These are phyloP conservation scores for Phyllotis vaccarum DNA, from an alignment of 2,797 vertebrate species.

Conservation along the genomic window DNA sequence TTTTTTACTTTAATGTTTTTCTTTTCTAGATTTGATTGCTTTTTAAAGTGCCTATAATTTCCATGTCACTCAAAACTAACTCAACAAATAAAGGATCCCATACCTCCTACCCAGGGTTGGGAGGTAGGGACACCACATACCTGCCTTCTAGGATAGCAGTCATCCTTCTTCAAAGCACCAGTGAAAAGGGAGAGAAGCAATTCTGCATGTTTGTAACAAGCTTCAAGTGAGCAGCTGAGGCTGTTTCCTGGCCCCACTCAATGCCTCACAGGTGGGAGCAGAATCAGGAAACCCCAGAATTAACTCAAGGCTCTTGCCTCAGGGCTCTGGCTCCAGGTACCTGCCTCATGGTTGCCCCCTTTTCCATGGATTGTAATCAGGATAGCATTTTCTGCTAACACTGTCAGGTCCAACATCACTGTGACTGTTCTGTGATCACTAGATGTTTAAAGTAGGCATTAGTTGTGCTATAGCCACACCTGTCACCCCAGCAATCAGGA, in stretches of 20 bases:
- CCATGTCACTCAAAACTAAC: neutral
- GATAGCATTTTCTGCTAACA: neutral
- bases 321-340: neutral
- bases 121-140: neutral
- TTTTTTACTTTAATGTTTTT: neutral
- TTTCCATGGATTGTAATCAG: neutral
- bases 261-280: neutral
- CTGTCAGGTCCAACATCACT: neutral
- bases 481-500: neutral
- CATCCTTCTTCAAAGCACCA: too few relatives aligned
- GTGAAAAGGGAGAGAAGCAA: neutral
- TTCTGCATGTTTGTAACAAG: neutral
- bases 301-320: too few relatives aligned
- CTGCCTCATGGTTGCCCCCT: neutral
- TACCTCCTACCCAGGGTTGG: neutral
- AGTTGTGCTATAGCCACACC: too few relatives aligned
- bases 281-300: neutral
- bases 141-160: neutral
- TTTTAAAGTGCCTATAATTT: neutral
- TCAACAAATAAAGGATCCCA: too few relatives aligned
- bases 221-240: neutral
- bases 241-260: neutral
- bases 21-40: neutral
- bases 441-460: neutral
- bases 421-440: too few relatives aligned